Evolutionary conservation across 2,113 vertebrate genomes (phyloP).

Genomic region (Cynocephalus volans): DNA sequence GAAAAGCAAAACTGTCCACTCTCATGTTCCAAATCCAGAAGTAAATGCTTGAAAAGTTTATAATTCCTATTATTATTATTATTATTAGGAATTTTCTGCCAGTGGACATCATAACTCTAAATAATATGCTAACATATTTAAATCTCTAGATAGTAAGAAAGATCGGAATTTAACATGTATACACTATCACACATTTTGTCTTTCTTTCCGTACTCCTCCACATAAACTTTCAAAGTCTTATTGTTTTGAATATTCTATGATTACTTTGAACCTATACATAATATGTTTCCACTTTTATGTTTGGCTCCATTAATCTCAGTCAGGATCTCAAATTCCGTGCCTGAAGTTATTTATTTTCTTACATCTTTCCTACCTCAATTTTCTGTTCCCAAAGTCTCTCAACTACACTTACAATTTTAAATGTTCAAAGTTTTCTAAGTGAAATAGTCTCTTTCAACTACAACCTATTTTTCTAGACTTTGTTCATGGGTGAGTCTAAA

Average conservation of each 20-base stretch:
- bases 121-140: neutral
- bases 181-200: neutral
- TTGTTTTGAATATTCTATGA: neutral
- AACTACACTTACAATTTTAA: neutral
- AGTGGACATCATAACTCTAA: neutral
- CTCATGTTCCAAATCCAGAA: neutral
- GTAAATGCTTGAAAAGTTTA: neutral
- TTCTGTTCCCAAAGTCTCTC: neutral
- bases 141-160: neutral
- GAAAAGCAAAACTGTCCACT: neutral
- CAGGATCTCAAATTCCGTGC: neutral
- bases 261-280: conserved; percentile 13
- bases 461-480: neutral
- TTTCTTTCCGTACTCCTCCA: neutral
- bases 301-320: neutral
- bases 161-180: neutral
- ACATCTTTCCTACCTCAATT: neutral
- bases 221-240: neutral
- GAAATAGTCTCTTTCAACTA: neutral
- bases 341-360: neutral
- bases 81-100: neutral
- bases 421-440: neutral
- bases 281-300: neutral
- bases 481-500: neutral
- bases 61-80: neutral